A percentile compares a stretch with the other conserved stretches of the same genome.
These are phyloP conservation scores for Chamaea fasciata DNA, from an alignment of 2,113 vertebrate genomes.

Conservation along the genomic window DNA sequence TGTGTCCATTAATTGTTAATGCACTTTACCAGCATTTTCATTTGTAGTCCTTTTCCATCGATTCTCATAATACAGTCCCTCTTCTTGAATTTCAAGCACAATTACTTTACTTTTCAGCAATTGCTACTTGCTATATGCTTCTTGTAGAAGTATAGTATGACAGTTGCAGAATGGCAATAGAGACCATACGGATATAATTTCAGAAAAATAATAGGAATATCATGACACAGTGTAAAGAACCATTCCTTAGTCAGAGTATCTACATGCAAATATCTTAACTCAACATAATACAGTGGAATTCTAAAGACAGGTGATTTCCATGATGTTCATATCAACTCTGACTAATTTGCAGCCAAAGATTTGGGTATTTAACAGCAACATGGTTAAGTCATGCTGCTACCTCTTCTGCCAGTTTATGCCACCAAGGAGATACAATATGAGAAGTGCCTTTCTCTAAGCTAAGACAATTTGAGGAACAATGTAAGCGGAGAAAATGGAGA, in stretches of 20 bases:
- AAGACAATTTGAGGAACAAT: neutral
- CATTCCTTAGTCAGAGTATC: neutral
- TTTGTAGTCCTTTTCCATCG: neutral
- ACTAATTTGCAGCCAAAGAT: slow-evolving; percentile 2
- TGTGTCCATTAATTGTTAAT: neutral
- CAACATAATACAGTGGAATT: neutral
- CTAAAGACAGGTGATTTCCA: neutral
- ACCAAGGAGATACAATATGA: neutral
- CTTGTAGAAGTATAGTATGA: neutral
- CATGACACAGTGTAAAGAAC: neutral
- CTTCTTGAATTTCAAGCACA: neutral
- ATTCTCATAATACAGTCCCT: neutral
- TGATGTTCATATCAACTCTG: neutral
- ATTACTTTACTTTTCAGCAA: neutral
- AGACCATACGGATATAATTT: neutral
- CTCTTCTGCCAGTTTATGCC: neutral
- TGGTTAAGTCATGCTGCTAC: neutral
- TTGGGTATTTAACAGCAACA: neutral
- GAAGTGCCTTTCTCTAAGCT: neutral
- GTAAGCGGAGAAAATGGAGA: neutral
- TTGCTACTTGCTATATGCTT: neutral
- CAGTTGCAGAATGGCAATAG: neutral
- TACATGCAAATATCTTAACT: neutral
- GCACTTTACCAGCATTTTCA: neutral
- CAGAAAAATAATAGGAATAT: neutral